Evolutionary conservation across 1,140 invertebrate genomes (phyloP).

Genomic region (Heterodera carotae): DNA sequence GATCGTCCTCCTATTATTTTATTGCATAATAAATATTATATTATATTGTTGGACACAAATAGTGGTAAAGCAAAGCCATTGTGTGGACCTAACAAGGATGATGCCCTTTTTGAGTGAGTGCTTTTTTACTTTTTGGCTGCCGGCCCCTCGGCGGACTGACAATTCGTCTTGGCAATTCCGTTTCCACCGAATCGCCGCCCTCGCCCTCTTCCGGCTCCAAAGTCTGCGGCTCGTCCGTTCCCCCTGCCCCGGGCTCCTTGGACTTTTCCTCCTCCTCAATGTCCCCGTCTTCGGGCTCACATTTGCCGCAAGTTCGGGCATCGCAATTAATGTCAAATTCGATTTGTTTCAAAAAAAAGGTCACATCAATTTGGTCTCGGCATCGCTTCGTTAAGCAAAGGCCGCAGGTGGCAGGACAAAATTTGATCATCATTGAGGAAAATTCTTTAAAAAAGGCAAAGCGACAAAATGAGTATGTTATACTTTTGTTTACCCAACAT

Average conservation of each 20-base stretch:
- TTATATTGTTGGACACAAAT: too few species aligned
- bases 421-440: constrained; percentile 54
- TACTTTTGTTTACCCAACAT: not conserved
- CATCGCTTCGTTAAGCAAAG: constrained; percentile 50
- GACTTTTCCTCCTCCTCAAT: constrained; percentile 35
- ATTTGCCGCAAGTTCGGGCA: constrained; percentile 52
- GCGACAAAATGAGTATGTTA: too few species aligned
- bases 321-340: constrained; percentile 34
- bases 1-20: too few species aligned
- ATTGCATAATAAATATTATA: too few species aligned
- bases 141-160: constrained; percentile 18
- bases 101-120: too few species aligned
- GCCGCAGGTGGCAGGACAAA: constrained; percentile 55
- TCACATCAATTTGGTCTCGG: constrained; percentile 46
- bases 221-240: constrained; percentile 20
- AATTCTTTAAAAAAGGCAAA: constrained; percentile 35
- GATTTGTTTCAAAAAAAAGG: not conserved
- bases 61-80: too few species aligned
- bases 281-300: constrained; percentile 42
- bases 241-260: not conserved
- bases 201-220: constrained; percentile 30
- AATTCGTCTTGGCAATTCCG: constrained; percentile 12
- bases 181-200: constrained; percentile 3
- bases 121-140: constrained; percentile 29
- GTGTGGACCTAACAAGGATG: too few species aligned